Percentiles rank a stretch among this genome's conserved stretches.
Evolutionary conservation across 1,140 invertebrate species (phyloP).

Genomic region (Drosophila hydei): DNA sequence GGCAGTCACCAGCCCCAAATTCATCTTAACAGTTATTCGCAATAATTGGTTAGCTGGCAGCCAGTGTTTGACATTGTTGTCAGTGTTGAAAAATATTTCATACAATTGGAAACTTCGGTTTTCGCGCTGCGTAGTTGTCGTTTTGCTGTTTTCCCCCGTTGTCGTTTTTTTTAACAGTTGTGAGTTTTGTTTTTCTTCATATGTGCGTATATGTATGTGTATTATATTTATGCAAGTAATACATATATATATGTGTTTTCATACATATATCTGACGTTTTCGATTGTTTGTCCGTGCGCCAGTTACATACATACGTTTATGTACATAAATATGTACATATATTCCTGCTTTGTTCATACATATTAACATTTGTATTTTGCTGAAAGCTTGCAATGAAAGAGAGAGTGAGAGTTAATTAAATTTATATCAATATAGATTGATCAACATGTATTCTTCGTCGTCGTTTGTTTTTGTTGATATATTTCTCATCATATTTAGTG

Average conservation of each 20-base stretch:
- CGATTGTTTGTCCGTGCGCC: too few species aligned
- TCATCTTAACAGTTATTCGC: conserved; percentile 31
- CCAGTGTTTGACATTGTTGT: conserved; percentile 14
- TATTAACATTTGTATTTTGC: conserved; percentile 16
- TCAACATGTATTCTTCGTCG: background rate
- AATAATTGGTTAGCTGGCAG: conserved; percentile 45
- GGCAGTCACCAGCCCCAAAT: conserved; percentile 2
- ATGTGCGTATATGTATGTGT: background rate
- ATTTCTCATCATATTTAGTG: conserved; percentile 24
- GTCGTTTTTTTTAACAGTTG: conserved; percentile 18
- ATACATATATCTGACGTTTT: too few species aligned
- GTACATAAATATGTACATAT: background rate
- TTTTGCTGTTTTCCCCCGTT: conserved; percentile 48
- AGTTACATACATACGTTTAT: conserved; percentile 20
- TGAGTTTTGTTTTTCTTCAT: background rate
- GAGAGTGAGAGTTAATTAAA: conserved; percentile 38
- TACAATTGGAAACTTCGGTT: conserved; percentile 47
- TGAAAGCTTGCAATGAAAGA: conserved; percentile 40
- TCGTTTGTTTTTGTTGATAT: background rate
- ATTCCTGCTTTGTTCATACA: conserved; percentile 13
- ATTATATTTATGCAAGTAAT: conserved; percentile 3
- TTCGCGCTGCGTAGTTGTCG: conserved; percentile 50
- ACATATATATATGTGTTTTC: conserved; percentile 9
- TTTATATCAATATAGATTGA: conserved; percentile 11
- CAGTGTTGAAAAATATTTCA: conserved; percentile 49